Conservation (phyloP, 2,797 vertebrate genomes). For the Cossypha caffra region DNA sequence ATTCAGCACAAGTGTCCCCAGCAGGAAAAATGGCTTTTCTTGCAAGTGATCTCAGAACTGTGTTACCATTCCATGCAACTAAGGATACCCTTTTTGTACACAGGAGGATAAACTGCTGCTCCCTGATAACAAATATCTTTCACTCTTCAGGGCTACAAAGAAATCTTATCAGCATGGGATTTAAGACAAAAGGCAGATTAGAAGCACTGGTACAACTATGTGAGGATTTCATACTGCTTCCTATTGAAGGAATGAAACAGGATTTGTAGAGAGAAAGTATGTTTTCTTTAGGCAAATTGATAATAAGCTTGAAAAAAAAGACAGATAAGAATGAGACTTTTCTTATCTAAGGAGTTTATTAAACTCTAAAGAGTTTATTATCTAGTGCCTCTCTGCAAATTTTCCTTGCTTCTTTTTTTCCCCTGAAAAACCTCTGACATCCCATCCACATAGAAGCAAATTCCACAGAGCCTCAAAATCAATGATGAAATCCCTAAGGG, state of each 20-base stretch:
- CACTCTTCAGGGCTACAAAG: neutral
- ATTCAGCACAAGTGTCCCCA: neutral
- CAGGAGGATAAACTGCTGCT: neutral
- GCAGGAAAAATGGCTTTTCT: neutral
- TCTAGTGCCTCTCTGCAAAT: neutral
- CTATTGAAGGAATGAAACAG: neutral
- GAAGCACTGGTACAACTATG: neutral
- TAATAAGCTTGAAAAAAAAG: neutral
- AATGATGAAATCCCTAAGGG: neutral
- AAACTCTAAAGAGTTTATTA: neutral
- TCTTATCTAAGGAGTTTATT: neutral
- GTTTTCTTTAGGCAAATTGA: neutral
- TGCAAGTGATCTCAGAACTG: accelerated
- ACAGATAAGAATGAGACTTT: neutral
- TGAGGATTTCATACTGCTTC: neutral
- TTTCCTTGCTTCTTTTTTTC: neutral
- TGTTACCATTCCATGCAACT: neutral
- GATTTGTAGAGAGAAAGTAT: neutral
- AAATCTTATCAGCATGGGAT: neutral
- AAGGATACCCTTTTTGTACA: neutral
- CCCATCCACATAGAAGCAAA: neutral
- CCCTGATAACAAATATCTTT: neutral
- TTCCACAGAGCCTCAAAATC: neutral
- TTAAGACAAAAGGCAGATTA: neutral
- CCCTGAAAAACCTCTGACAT: accelerated